Evolutionary conservation across 2,888 invertebrate genomes (phyloP).

Genomic region (Eristalis arbustorum): DNA sequence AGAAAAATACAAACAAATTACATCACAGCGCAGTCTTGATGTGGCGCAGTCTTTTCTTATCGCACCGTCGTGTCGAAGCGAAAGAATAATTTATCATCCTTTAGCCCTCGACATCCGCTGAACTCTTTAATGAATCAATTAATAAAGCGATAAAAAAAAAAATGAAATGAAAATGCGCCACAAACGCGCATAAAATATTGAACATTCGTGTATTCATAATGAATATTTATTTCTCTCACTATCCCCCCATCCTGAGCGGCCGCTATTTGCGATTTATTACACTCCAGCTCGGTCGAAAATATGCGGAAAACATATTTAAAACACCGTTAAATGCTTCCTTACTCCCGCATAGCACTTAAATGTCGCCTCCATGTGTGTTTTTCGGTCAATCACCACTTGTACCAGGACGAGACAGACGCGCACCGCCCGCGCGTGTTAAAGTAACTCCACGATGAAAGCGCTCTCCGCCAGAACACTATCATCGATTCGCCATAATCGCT

Average conservation of each 20-base stretch:
- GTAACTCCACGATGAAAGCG: conserved; percentile 29
- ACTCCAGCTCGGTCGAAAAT: conserved; percentile 33
- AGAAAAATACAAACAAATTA: conserved; percentile 15
- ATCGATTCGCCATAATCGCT: conserved; percentile 25
- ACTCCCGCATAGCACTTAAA: conserved; percentile 24
- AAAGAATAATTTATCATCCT: conserved; percentile 30
- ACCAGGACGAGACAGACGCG: neutral
- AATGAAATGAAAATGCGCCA: neutral
- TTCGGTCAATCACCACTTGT: conserved; percentile 66
- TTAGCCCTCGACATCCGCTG: conserved; percentile 27
- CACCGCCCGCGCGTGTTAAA: conserved; percentile 19
- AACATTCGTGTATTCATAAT: conserved; percentile 63
- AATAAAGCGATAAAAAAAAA: conserved; percentile 52
- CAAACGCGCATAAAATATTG: conserved; percentile 51
- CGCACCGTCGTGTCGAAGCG: neutral
- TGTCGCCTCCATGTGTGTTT: conserved; percentile 41
- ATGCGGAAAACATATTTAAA: conserved; percentile 53
- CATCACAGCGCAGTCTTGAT: neutral
- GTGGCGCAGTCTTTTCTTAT: neutral
- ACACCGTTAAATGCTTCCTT: conserved; percentile 56
- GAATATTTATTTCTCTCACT: conserved; percentile 61
- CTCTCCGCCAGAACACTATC: neutral
- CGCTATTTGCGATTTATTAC: conserved; percentile 61
- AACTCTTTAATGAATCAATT: conserved; percentile 74
- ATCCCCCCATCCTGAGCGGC: conserved; percentile 31